Base-by-base conservation (phyloP, 2,888 invertebrate species). In the Drosophila dives region DNA sequence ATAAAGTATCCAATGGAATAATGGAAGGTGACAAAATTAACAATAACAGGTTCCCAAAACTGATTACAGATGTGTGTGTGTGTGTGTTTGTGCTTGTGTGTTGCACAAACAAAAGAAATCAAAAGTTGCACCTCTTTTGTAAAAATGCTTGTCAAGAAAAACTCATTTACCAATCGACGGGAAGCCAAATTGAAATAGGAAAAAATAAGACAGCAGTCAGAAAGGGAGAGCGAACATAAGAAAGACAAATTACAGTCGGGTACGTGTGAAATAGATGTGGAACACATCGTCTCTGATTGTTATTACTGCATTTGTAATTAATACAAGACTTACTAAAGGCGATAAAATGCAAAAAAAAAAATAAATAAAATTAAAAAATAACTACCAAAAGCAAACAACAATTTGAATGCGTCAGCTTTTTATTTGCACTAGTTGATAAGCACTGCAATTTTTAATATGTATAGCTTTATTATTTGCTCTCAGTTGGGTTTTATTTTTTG, bases 271-370 rank as follows among this genome's bases (percentile, higher is more conserved):
- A 42, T 38, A 72, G 64, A 58, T 72, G 64, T 55, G 51, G 11
- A 45, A 56, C 36, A 65, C 51, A 23, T 7, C 7, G 7, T 23
- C 7, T 45, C 38, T 20, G 56, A 64, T 64, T 72, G 50, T 66
- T 73, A 70, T 72, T 55, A 68, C 60, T 79, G 74, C 67, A 74
- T 54, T 45, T 79, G 84, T 71, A 73, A 83, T 81, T 79, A 76
- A 83, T 75, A 81, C 56, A 66, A 60, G 33, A 56, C 65, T 70
- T 51, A 66, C 71, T 77, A 67, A 65, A 63, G 40, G 51, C 68
- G 12, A 71, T 56, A 36, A 63, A 63, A 45, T 20, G 20, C 45
- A 45, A 45, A 23, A 3, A 42, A 54, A 38, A 51, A 59, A 56
- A 40, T 33, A 11, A n/a, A 59, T 60, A 50, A 76, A 59, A 29